Evolutionary conservation across 2,113 vertebrate genomes (phyloP).

Genomic region (Pyrgilauda ruficollis): DNA sequence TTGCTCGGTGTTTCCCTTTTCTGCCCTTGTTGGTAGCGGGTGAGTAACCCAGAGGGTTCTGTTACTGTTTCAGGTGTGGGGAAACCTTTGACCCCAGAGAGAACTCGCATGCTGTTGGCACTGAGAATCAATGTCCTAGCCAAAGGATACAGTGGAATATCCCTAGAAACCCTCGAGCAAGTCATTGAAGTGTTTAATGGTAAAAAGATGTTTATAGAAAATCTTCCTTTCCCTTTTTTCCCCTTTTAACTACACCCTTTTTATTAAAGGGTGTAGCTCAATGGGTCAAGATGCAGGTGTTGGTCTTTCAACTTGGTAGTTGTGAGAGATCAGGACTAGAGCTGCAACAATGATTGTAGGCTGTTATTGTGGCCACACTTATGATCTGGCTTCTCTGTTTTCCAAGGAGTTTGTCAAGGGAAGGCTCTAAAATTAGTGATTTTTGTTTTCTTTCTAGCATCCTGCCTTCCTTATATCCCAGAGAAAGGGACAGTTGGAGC

Average conservation of each 20-base stretch:
- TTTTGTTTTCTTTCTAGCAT: conserved; percentile 75
- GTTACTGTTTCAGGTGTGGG: conserved; percentile 83
- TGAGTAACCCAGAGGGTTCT: neutral
- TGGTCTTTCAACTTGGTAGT: neutral
- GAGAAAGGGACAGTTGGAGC: conserved; percentile 98
- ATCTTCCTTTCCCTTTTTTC: neutral
- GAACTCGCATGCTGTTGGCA: conserved; percentile 93
- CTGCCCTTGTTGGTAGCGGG: accelerated
- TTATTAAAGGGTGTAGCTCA: neutral
- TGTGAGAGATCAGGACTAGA: neutral
- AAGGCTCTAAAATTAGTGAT: neutral
- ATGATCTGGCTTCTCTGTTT: neutral
- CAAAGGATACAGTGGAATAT: conserved; percentile 96
- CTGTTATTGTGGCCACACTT: neutral
- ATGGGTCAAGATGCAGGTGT: neutral
- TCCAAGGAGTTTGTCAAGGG: neutral
- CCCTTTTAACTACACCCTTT: neutral
- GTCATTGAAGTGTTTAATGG: conserved; percentile 93
- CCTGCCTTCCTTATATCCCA: conserved; percentile 94
- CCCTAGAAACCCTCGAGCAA: conserved; percentile 88
- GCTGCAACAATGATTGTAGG: neutral
- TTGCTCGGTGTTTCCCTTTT: neutral
- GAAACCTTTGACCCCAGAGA: conserved; percentile 90
- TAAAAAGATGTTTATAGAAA: conserved; percentile 58
- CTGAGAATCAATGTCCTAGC: conserved; percentile 96